Evolutionary conservation across 2,113 vertebrate genomes (phyloP).

Genomic region (Calidris pugnax): DNA sequence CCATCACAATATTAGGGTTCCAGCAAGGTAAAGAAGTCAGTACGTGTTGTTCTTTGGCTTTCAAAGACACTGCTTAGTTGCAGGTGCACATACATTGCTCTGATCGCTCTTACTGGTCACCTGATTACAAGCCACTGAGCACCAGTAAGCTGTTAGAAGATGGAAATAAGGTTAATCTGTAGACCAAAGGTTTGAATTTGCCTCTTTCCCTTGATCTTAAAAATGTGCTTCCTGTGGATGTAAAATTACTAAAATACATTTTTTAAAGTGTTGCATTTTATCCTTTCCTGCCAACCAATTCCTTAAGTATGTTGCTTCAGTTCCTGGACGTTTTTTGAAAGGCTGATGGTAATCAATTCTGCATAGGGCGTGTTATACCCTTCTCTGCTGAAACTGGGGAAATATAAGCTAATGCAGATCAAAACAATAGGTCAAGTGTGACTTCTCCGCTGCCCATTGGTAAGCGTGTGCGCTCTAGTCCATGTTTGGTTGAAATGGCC

Average conservation of each 20-base stretch:
- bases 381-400: not conserved
- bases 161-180: not conserved
- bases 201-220: not conserved
- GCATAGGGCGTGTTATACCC: not conserved
- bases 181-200: not conserved
- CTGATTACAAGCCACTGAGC: not conserved
- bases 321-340: not conserved
- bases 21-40: not conserved
- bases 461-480: not conserved
- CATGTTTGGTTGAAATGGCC: not conserved
- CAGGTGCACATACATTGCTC: accelerated
- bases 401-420: not conserved
- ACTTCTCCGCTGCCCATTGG: not conserved
- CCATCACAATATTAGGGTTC: not conserved
- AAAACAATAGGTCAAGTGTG: not conserved
- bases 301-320: not conserved
- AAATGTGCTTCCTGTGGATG: not conserved
- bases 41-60: not conserved
- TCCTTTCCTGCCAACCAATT: not conserved
- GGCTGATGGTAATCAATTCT: not conserved
- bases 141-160: not conserved
- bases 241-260: not conserved
- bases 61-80: not conserved
- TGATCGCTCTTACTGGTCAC: too few species aligned
- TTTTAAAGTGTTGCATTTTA: not conserved